Percentiles rank a stretch among this genome's conserved stretches.
phyloP scores from a whole-genome alignment of 2,888 invertebrate genomes.

The Ormyrus pomaceus region DNA sequence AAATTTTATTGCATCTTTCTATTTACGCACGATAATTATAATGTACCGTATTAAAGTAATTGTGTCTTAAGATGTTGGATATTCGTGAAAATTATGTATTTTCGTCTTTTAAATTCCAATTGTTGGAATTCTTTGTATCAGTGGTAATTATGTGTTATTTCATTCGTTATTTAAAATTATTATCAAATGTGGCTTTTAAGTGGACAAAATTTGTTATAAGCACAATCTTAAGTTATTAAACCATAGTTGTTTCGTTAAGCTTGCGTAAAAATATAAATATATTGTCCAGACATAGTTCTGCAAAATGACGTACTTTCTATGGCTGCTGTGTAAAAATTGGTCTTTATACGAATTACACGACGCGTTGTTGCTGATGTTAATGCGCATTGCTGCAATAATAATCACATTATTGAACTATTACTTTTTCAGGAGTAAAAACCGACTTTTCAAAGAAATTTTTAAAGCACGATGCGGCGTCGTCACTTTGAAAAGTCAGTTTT shows the following conservation, averaged over 20 bases:
- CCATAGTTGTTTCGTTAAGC: constrained; percentile 57
- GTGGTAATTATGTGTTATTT: constrained; percentile 48
- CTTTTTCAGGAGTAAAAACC: constrained; percentile 44
- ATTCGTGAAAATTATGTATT: neutral
- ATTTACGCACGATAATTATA: constrained; percentile 56
- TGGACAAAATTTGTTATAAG: constrained; percentile 50
- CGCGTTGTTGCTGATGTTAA: constrained; percentile 55
- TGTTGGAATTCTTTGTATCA: constrained; percentile 35
- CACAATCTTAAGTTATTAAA: constrained; percentile 37
- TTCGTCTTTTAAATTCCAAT: no score
- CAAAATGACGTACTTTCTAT: constrained; percentile 47
- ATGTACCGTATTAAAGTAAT: constrained; percentile 48
- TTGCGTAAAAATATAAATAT: constrained; percentile 50
- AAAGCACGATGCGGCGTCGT: neutral
- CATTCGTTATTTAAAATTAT: constrained; percentile 33
- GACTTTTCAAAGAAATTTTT: constrained; percentile 17
- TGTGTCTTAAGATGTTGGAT: constrained; percentile 52
- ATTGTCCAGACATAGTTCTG: neutral
- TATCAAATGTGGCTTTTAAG: constrained; percentile 50
- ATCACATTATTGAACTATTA: constrained; percentile 11
- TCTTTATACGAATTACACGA: constrained; percentile 49
- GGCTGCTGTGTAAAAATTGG: constrained; percentile 53
- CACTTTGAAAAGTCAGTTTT: constrained; percentile 39
- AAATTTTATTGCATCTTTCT: constrained; percentile 55
- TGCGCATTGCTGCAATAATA: constrained; percentile 42